A percentile compares a stretch with the other conserved stretches of the same genome.
Conservation (phyloP, 2,797 vertebrate species). For the Sciurus carolinensis region DNA sequence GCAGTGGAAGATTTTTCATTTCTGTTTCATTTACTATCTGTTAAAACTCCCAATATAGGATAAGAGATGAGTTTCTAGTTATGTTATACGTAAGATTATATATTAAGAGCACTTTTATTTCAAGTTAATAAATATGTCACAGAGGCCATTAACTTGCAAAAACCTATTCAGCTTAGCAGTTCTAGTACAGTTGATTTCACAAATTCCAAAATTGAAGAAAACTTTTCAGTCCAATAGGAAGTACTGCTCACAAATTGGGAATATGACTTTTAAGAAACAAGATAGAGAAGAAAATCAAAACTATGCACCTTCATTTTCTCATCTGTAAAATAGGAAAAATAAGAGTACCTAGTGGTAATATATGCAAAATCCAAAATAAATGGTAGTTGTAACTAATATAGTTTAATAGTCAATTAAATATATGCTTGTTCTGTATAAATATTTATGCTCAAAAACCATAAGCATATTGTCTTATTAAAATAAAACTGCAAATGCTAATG, state of each 20-base stretch:
- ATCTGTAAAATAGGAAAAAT: conserved; percentile 8
- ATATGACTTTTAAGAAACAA: conserved; percentile 47
- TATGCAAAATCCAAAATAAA: conserved; percentile 24
- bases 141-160: conserved; percentile 3
- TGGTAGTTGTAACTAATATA: not conserved
- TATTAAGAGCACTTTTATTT: conserved; percentile 23
- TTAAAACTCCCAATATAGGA: not conserved
- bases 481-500: conserved; percentile 56
- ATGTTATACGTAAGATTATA: not conserved
- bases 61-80: not conserved
- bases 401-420: conserved; percentile 45
- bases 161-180: not conserved
- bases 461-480: conserved; percentile 50
- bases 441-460: conserved; percentile 52
- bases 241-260: not conserved
- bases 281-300: conserved; percentile 22
- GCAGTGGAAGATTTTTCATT: not conserved
- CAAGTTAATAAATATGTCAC: not conserved
- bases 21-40: not conserved
- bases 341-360: not conserved
- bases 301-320: conserved; percentile 22
- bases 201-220: conserved; percentile 5
- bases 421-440: conserved; percentile 35
- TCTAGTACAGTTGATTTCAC: not conserved
- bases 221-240: not conserved